Conservation (phyloP, 2,797 vertebrate genomes). For the Valencia hispanica region DNA sequence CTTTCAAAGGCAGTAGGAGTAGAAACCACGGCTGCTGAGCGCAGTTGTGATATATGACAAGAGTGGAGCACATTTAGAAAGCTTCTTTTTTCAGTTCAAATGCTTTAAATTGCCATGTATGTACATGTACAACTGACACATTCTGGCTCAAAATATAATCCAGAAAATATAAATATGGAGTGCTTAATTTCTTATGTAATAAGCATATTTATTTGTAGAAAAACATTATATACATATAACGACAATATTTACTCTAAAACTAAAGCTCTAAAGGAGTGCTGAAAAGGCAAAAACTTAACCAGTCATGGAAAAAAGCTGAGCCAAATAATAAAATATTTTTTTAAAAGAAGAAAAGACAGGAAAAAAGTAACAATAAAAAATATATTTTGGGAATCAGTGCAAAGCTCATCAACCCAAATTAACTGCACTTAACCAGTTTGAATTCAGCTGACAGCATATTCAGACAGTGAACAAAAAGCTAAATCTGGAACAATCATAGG, state of each 20-base stretch:
- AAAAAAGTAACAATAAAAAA: neutral
- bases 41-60: conserved; percentile 1
- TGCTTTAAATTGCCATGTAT: neutral
- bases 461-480: neutral
- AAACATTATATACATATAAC: no score
- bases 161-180: no score
- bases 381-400: neutral
- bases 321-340: neutral
- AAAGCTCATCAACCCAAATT: neutral
- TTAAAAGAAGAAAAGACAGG: neutral
- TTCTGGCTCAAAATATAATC: neutral
- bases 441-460: neutral
- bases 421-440: neutral
- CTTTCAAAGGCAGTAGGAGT: conserved; percentile 5
- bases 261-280: neutral
- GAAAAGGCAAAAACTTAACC: neutral
- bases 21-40: neutral
- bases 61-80: conserved; percentile 14
- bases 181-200: neutral
- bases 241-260: neutral
- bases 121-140: neutral
- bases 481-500: neutral
- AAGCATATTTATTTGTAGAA: no score
- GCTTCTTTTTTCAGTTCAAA: neutral
- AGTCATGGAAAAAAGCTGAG: neutral